These are phyloP conservation scores for Doryteuthis pealeii DNA, from an alignment of 1,140 invertebrate genomes.

Conservation along the genomic window DNA sequence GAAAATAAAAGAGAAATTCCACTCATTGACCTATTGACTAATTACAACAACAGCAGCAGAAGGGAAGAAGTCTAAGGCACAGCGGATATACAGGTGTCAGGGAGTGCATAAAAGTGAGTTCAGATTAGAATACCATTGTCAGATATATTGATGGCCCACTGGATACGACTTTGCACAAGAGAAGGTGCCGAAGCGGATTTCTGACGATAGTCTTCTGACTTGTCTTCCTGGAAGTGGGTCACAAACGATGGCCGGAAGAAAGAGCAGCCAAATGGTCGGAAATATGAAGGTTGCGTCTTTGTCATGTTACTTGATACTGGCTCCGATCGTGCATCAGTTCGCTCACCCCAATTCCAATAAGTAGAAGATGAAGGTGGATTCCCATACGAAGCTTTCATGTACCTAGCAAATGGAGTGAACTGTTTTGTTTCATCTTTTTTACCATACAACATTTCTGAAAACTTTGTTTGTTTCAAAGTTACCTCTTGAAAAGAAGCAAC, in stretches of 20 bases:
- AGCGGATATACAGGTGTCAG: too few species aligned
- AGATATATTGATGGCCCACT: neutral
- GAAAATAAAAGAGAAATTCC: too few species aligned
- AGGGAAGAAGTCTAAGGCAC: too few species aligned
- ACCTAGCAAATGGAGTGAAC: neutral
- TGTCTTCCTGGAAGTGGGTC: neutral
- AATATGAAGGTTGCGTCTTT: neutral
- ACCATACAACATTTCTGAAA: neutral
- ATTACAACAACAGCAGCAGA: too few species aligned
- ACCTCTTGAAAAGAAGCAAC: neutral
- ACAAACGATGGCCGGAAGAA: conserved; percentile 4
- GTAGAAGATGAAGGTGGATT: neutral
- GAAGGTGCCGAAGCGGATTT: neutral
- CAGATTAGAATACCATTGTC: too few species aligned
- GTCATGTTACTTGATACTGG: too few species aligned
- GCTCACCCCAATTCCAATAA: too few species aligned
- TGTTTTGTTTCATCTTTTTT: neutral
- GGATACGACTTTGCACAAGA: neutral
- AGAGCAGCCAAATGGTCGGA: neutral
- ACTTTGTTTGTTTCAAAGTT: neutral
- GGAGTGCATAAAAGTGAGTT: too few species aligned
- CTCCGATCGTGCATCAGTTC: too few species aligned
- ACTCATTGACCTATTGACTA: too few species aligned
- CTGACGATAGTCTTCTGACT: neutral
- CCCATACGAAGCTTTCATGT: neutral